Evolutionary conservation across 2,113 vertebrate species (phyloP).

Genomic region (Colius striatus): DNA sequence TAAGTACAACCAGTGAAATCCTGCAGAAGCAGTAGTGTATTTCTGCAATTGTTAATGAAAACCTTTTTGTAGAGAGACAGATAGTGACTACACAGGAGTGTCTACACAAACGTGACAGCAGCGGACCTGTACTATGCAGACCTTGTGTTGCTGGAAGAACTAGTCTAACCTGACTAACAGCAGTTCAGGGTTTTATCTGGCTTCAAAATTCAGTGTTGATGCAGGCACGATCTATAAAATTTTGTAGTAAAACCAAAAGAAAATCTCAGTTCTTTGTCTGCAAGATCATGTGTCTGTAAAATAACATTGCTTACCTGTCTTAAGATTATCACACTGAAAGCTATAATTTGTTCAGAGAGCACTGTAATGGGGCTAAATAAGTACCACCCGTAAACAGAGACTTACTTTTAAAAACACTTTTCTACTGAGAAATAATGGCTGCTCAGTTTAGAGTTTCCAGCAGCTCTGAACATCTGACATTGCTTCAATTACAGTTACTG

Average conservation of each 20-base stretch:
- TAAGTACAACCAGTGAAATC: background rate
- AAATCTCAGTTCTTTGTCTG: background rate
- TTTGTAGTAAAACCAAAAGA: background rate
- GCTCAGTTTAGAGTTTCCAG: background rate
- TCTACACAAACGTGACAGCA: background rate
- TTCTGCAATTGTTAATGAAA: background rate
- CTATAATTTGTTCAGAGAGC: background rate
- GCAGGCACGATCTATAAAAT: background rate
- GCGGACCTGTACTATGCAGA: background rate
- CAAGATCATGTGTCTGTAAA: background rate
- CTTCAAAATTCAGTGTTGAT: constrained; percentile 3
- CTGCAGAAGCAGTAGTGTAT: background rate
- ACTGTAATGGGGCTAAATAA: background rate
- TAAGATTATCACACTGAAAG: background rate
- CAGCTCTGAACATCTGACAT: background rate
- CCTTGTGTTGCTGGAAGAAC: constrained; percentile 11
- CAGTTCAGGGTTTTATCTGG: constrained; percentile 35
- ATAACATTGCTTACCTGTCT: background rate
- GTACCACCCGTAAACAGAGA: background rate
- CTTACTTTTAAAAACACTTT: background rate
- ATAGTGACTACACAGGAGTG: background rate
- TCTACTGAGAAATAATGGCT: background rate
- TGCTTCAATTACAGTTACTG: background rate
- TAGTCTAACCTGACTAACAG: constrained; percentile 16
- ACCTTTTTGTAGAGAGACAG: background rate